Conservation (phyloP, 92 coral and sea anemone genomes). For the Anthopleura xanthogrammica region DNA sequence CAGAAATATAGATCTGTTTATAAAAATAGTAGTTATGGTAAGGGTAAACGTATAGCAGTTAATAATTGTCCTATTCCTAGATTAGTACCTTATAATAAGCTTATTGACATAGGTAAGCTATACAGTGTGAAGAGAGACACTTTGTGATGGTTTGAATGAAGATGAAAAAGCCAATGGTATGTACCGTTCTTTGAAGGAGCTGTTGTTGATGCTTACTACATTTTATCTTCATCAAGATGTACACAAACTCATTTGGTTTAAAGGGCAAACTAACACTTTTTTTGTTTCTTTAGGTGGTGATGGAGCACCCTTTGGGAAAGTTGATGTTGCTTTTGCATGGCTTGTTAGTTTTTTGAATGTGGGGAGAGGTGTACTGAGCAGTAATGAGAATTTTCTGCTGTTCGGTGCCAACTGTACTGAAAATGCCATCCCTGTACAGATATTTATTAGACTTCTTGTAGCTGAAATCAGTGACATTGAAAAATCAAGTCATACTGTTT, state of each 20-base stretch:
- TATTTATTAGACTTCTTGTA: conserved; percentile 32
- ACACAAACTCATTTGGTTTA: conserved; percentile 43
- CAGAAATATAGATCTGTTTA: conserved; percentile 14
- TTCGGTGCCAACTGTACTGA: conserved; percentile 65
- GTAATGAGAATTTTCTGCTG: conserved; percentile 46
- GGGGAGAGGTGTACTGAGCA: conserved; percentile 40
- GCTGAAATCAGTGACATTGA: conserved; percentile 42
- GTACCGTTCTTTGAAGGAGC: conserved; percentile 38
- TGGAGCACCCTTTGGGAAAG: conserved; percentile 64
- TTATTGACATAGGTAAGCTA: no score
- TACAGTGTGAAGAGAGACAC: conserved; percentile 48
- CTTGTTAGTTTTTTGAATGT: conserved; percentile 52
- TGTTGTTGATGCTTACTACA: conserved; percentile 40
- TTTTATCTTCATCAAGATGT: conserved; percentile 43
- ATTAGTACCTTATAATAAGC: no score
- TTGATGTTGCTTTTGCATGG: conserved; percentile 56
- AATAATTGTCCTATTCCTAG: conserved; percentile 32
- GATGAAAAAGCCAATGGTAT: conserved; percentile 47
- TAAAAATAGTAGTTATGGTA: conserved; percentile 23
- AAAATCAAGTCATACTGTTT: conserved; percentile 21
- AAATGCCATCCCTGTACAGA: conserved; percentile 40
- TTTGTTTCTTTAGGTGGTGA: conserved; percentile 62
- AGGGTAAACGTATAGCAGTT: conserved; percentile 42
- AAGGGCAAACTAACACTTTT: conserved; percentile 38
- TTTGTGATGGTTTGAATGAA: conserved; percentile 40